Base-by-base conservation (phyloP, 2,888 invertebrate species). In the Cetonia aurata region DNA sequence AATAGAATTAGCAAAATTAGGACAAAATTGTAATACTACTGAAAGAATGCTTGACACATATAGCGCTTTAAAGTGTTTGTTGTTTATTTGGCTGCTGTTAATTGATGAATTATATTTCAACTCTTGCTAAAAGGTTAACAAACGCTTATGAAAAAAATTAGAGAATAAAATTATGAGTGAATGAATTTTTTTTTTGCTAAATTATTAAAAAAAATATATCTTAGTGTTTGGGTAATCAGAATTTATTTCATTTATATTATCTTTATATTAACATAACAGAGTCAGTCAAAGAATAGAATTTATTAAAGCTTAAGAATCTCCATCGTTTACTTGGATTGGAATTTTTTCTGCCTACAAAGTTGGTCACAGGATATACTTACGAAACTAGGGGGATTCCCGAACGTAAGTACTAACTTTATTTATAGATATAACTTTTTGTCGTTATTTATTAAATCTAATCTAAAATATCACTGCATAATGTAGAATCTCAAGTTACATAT, bases 11-110 rank as follows among this genome's bases (percentile, higher is more conserved):
- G 99, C 99, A 81, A 99, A 99, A 84, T 88, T 99, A 52, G 99
- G 99, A 0, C 90, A 92, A 73, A 98, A 97, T 82, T 99, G 96
- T 84, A 92, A 96, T 82, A 94, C 97, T 0, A 98, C 99, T 80
- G 99, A 99, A 84, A 90, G 98, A 82, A 98, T 99, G 98, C 98
- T 99, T 0, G 99, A 99, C 87, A 98, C 98, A 3, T 99, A 96
- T 86, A 98, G 98, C 44, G 96, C 97, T 59, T 95, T 96, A 0
- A 93, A 91, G 83, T 60, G 9, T 37, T 37, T 37, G 8, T 9
- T 37, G 9, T 37, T 37, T 37, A 37, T 37, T 6, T 37, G 37
- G 37, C 37, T 37, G 37, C 37, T 9, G 10, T 37, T 37, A 37
- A 3, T 37, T 37, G 3, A 9, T 37, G 3, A 37, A 37, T 37